Conservation (phyloP, 1,140 invertebrate genomes). For the Drosophila triauraria region DNA sequence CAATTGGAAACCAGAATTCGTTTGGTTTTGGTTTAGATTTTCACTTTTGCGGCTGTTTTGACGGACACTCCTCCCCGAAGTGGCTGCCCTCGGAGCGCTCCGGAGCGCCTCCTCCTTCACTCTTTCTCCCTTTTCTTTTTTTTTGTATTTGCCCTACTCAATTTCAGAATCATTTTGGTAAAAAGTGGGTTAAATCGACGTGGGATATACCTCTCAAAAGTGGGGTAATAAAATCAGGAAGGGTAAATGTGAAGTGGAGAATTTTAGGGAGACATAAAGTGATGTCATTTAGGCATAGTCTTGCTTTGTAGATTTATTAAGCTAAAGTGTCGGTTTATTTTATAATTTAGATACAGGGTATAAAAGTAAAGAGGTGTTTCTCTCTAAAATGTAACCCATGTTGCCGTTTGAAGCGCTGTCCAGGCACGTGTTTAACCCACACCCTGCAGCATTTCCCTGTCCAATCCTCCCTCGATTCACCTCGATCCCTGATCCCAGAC, state of each 20-base stretch:
- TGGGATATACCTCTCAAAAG: background rate
- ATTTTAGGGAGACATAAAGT: background rate
- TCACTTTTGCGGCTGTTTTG: slow-evolving; percentile 76
- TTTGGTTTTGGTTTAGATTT: slow-evolving; percentile 81
- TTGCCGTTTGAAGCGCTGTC: background rate
- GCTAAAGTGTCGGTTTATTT: background rate
- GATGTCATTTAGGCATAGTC: no score
- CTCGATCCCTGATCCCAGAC: slow-evolving; percentile 25
- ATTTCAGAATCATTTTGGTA: slow-evolving; percentile 16
- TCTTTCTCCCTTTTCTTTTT: slow-evolving; percentile 24
- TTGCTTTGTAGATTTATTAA: no score
- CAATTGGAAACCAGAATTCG: slow-evolving; percentile 82
- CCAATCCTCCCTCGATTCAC: background rate
- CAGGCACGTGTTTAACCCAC: slow-evolving; percentile 30
- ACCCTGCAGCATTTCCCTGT: slow-evolving; percentile 2
- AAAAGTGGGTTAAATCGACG: background rate
- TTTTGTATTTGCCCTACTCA: slow-evolving; percentile 31
- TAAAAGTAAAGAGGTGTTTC: background rate
- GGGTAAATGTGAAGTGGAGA: background rate
- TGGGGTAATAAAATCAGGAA: background rate
- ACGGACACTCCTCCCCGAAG: slow-evolving; percentile 41
- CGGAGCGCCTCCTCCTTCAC: slow-evolving; percentile 2
- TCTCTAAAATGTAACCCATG: background rate
- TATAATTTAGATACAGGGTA: background rate
- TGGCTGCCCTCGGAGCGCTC: background rate